phyloP scores from a whole-genome alignment of 2,888 invertebrate species.

The Cosmia trapezina region DNA sequence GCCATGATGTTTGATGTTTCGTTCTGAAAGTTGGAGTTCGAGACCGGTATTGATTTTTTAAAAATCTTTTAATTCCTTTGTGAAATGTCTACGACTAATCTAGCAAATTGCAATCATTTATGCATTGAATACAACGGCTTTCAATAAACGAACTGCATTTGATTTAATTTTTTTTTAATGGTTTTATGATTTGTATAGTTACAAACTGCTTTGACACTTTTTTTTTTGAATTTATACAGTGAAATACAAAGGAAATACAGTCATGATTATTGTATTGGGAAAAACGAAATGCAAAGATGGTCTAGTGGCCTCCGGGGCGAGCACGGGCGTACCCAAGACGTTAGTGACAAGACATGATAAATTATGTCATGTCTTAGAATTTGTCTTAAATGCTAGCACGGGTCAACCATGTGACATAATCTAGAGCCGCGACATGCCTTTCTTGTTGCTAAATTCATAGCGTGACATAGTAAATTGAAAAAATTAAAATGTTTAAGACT shows the following conservation, averaged over 20 bases:
- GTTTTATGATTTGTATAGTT: not conserved
- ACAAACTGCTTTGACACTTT: not conserved
- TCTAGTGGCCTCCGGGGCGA: not conserved
- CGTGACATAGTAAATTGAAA: no score
- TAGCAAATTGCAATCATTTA: not conserved
- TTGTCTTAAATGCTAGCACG: no score
- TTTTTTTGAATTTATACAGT: not conserved
- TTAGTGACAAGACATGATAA: no score
- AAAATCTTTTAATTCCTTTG: not conserved
- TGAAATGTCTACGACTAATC: not conserved
- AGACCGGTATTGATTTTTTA: slow-evolving; percentile 23
- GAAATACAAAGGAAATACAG: no score
- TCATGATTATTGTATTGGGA: not conserved
- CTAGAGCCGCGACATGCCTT: no score
- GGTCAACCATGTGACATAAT: no score
- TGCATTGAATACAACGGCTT: not conserved
- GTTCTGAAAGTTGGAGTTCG: slow-evolving; percentile 42
- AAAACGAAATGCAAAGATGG: not conserved
- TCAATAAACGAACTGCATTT: no score
- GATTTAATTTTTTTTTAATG: not conserved
- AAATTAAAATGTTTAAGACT: no score
- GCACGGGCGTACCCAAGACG: no score
- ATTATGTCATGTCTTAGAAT: no score
- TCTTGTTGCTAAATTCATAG: no score
- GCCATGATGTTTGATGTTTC: slow-evolving; percentile 27